Conservation (phyloP, 2,797 vertebrate species). For the Phalloptychus januarius region DNA sequence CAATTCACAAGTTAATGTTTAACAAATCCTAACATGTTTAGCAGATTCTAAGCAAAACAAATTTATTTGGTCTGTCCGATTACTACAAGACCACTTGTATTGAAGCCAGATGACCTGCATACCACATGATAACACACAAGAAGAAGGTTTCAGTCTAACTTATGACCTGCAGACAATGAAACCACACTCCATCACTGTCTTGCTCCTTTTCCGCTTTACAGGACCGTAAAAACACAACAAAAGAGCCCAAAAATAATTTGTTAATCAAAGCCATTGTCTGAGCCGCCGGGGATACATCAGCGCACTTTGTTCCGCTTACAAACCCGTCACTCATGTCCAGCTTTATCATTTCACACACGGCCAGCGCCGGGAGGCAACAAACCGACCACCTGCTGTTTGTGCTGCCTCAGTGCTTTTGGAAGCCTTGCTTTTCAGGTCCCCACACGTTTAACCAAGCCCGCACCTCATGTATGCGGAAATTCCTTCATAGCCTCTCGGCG, state of each 20-base stretch:
- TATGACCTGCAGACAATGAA: constrained; percentile 49
- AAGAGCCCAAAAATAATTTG: constrained; percentile 49
- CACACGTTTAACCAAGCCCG: constrained; percentile 32
- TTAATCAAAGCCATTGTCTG: constrained; percentile 50
- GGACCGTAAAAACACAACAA: constrained; percentile 9
- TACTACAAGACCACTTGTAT: not conserved
- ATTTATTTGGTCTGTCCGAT: not conserved
- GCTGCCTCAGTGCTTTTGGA: constrained; percentile 75
- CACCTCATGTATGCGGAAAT: constrained; percentile 43
- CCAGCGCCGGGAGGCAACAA: constrained; percentile 67
- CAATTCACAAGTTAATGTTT: not conserved
- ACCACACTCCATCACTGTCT: constrained; percentile 21
- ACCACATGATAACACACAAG: constrained; percentile 1
- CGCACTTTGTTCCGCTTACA: constrained; percentile 64
- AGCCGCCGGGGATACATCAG: constrained; percentile 41
- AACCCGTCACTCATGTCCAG: constrained; percentile 63
- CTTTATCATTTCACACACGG: constrained; percentile 68
- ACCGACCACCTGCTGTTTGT: constrained; percentile 67
- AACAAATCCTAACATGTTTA: not conserved
- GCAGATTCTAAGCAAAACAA: not conserved
- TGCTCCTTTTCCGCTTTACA: constrained; percentile 27
- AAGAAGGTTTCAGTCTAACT: constrained; percentile 38
- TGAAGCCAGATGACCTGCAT: constrained; percentile 29
- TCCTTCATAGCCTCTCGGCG: constrained; percentile 41
- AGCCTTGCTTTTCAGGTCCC: constrained; percentile 39